Evolutionary conservation across 2,888 invertebrate species (phyloP).

Genomic region (Gisinianus flammeolus): DNA sequence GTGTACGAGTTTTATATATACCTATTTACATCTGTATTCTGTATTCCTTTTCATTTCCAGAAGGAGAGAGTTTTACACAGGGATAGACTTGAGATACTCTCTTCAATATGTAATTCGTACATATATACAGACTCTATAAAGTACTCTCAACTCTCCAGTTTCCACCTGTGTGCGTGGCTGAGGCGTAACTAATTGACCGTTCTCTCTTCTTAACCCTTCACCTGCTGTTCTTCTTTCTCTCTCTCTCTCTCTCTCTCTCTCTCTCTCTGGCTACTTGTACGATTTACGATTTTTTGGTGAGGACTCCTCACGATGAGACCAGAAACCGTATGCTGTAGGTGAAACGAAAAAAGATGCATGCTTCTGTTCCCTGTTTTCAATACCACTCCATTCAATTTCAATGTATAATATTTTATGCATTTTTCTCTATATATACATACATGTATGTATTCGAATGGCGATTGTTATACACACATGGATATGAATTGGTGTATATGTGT

Average conservation of each 20-base stretch:
- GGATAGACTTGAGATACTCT: no score
- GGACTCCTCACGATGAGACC: not conserved
- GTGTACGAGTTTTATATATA: no score
- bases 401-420: no score
- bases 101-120: no score
- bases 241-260: not conserved
- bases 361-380: no score
- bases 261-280: not conserved
- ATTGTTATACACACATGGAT: no score
- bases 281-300: not conserved
- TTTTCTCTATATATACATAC: no score
- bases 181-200: conserved; percentile 31
- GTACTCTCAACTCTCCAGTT: not conserved
- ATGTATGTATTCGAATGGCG: no score
- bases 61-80: not conserved
- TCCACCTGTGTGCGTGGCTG: conserved; percentile 27
- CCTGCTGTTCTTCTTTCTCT: conserved; percentile 23
- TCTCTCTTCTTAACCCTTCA: conserved; percentile 25
- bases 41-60: not conserved
- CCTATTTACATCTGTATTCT: not conserved
- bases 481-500: no score
- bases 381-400: no score
- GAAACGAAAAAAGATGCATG: no score
- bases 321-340: no score
- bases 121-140: not conserved